Evolutionary conservation across 2,888 invertebrate genomes (phyloP), one percentile per base, ranked within the genome.

Genomic region (Amphipoea lucens): DNA sequence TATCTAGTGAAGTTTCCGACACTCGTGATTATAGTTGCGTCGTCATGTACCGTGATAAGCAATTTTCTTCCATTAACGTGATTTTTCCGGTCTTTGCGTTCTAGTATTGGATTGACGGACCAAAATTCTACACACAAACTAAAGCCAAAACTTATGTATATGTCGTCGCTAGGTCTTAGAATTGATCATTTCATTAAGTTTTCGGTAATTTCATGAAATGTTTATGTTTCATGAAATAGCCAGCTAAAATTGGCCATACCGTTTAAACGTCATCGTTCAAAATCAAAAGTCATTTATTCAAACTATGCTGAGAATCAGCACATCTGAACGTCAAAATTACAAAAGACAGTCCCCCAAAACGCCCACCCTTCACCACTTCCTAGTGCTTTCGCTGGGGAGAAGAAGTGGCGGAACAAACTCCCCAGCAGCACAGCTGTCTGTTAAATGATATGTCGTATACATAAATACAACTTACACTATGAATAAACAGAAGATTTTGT

Each of bases 31-130:
- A 62, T 23, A 75, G 42, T n/a, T 62, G 9, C 42, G 20, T 23
- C 20, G 42, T 45, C 51, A 74, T 51, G 42, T 74, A 36, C 36
- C 74, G 60, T 74, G 36, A 12, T 60, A 11, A 62, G n/a, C 23
- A 54, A 76, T 76, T 83, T 82, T 67, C 82, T 82, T 45, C 12
- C 20, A 74, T 12, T 45, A 14, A 14, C 20, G 2, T 71, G 62
- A 63, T 81, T 72, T 81, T 79, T 81, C 73, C 42, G 45, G n/a
- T 62, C n/a, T 45, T 45, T 45, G 12, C 51, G 5, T 63, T 81
- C 3, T 71, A 63, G 6, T 70, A 12, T 62, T 20, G 17, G 40
- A 3, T 36, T 80, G 6, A 9, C 36, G 29, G 20, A 42, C 1
- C 2, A 42, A 74, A 29, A 54, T 29, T 1, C 20, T 40, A 1